These are phyloP conservation scores for Tringa solitaria DNA, from an alignment of 2,113 vertebrate species.

Conservation along the genomic window DNA sequence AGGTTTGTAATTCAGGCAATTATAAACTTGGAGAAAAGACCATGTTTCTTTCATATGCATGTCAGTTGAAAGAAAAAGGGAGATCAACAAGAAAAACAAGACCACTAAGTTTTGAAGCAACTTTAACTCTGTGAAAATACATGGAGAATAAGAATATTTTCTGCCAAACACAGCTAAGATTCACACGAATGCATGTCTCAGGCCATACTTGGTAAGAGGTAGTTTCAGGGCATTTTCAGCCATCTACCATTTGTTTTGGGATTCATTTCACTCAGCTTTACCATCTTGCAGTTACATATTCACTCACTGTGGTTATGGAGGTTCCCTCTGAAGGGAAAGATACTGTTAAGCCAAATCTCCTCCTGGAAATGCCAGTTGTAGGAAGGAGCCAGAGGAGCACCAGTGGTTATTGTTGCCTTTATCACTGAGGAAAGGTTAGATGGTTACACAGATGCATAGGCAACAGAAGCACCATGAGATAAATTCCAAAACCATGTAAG, in stretches of 20 bases:
- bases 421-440: not conserved
- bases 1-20: not conserved
- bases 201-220: not conserved
- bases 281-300: not conserved
- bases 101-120: not conserved
- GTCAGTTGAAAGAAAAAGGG: not conserved
- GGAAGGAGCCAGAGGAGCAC: not conserved
- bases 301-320: not conserved
- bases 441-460: not conserved
- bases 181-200: not conserved
- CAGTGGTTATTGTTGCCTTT: not conserved
- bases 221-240: not conserved
- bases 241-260: not conserved
- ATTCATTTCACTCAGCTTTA: not conserved
- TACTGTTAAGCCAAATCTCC: not conserved
- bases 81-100: not conserved
- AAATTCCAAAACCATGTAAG: not conserved
- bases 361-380: not conserved
- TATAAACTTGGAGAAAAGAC: not conserved
- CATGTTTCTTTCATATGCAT: not conserved
- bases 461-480: not conserved
- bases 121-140: not conserved
- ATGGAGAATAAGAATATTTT: not conserved
- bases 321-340: not conserved
- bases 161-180: not conserved